These are phyloP conservation scores for Torymus auratus DNA, from an alignment of 2,888 invertebrate species.

Conservation along the genomic window DNA sequence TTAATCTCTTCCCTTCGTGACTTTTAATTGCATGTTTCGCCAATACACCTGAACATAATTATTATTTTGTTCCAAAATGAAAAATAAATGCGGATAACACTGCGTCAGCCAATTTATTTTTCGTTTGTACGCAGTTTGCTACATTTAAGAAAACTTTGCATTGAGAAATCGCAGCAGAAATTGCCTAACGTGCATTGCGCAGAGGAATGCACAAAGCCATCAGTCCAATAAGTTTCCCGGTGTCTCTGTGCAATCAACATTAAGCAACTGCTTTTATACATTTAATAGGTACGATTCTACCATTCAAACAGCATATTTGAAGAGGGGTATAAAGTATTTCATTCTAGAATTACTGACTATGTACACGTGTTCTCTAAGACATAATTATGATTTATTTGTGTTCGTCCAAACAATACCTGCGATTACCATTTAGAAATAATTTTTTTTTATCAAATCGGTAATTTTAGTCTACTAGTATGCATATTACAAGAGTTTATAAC, in stretches of 20 bases:
- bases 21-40: slow-evolving; percentile 26
- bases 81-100: background rate
- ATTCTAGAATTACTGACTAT: no score
- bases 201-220: slow-evolving; percentile 37
- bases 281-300: slow-evolving; percentile 22
- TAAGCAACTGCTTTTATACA: slow-evolving; percentile 42
- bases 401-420: no score
- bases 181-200: slow-evolving; percentile 41
- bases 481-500: no score
- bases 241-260: slow-evolving; percentile 35
- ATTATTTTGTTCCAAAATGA: no score
- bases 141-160: slow-evolving; percentile 23
- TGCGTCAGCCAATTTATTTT: background rate
- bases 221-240: slow-evolving; percentile 36
- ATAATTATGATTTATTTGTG: no score
- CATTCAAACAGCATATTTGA: slow-evolving; percentile 17
- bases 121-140: background rate
- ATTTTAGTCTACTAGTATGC: no score
- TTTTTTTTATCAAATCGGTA: no score
- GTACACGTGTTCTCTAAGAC: no score
- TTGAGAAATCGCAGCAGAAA: slow-evolving; percentile 33
- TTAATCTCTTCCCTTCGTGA: slow-evolving; percentile 28
- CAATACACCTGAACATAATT: no score
- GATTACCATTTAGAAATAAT: no score
- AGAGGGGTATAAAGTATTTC: no score